These are phyloP conservation scores for Plebejus argus DNA, from an alignment of 2,888 invertebrate genomes.

Conservation along the genomic window DNA sequence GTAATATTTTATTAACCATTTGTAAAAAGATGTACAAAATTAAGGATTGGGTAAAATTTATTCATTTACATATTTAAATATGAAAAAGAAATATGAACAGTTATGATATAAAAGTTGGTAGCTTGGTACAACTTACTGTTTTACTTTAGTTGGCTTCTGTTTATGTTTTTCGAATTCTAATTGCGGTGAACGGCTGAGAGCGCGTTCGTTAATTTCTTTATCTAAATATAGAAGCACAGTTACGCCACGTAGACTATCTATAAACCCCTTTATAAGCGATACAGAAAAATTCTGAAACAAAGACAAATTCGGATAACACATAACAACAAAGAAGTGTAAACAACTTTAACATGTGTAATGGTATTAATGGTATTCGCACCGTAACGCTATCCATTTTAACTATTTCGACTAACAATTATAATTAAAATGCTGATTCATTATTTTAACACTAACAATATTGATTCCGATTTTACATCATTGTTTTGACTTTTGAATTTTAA, in stretches of 20 bases:
- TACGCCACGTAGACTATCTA: slow-evolving; percentile 90
- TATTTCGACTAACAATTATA: slow-evolving; percentile 2
- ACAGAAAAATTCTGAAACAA: slow-evolving; percentile 83
- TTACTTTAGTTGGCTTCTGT: slow-evolving; percentile 69
- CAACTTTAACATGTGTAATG: slow-evolving; percentile 37
- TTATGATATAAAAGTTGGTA: background rate
- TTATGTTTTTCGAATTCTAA: slow-evolving; percentile 70
- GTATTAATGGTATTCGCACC: slow-evolving; percentile 44
- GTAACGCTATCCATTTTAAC: slow-evolving; percentile 62
- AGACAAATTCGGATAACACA: slow-evolving; percentile 44
- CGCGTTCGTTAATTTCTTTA: slow-evolving; percentile 86
- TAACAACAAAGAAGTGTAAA: slow-evolving; percentile 44
- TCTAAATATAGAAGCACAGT: slow-evolving; percentile 89
- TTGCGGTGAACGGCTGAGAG: slow-evolving; percentile 78
- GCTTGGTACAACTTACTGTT: slow-evolving; percentile 69
- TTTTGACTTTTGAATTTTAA: slow-evolving; percentile 32
- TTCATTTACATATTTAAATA: no score
- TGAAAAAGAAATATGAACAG: background rate
- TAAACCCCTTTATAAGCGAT: slow-evolving; percentile 85
- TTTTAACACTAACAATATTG: slow-evolving; percentile 30
- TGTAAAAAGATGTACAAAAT: background rate
- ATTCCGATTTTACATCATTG: slow-evolving; percentile 38
- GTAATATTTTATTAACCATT: background rate
- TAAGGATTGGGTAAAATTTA: no score
- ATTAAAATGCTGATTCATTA: slow-evolving; percentile 48